Evolutionary conservation across 2,797 vertebrate genomes (phyloP).

Genomic region (Thamnophis elegans): DNA sequence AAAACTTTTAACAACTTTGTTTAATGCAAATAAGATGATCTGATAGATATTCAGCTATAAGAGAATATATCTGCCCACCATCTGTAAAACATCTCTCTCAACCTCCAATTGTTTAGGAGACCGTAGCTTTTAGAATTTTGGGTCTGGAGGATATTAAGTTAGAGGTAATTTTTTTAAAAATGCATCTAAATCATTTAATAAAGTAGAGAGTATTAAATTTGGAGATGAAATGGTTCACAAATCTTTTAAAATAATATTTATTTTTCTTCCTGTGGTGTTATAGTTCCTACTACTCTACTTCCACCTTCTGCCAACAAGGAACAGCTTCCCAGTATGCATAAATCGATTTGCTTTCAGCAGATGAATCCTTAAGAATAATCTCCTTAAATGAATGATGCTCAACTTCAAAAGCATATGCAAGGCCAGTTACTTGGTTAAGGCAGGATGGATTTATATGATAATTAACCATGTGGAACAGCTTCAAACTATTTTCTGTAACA

Average conservation of each 20-base stretch:
- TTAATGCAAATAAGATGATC: not conserved
- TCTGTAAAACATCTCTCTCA: not conserved
- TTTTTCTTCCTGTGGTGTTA: constrained; percentile 9
- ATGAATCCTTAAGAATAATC: constrained; percentile 40
- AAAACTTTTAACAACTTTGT: not conserved
- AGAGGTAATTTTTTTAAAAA: not conserved
- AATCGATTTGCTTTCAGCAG: constrained; percentile 49
- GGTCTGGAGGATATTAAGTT: not conserved
- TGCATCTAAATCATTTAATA: not conserved
- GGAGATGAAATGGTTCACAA: not conserved
- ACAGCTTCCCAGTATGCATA: constrained; percentile 36
- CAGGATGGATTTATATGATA: not conserved
- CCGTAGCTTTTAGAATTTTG: not conserved
- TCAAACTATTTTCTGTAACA: not conserved
- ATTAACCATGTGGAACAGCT: not conserved
- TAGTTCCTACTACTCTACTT: not conserved
- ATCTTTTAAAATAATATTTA: constrained; percentile 12
- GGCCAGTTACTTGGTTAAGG: constrained; percentile 43
- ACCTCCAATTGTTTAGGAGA: not conserved
- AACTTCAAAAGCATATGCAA: constrained; percentile 45
- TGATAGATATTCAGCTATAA: not conserved
- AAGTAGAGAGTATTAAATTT: not conserved
- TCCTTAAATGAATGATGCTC: constrained; percentile 19
- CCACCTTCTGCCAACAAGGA: constrained; percentile 6
- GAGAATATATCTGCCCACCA: not conserved